These are phyloP conservation scores for Seriola dumerili DNA, from an alignment of 2,113 vertebrate species.

Conservation along the genomic window DNA sequence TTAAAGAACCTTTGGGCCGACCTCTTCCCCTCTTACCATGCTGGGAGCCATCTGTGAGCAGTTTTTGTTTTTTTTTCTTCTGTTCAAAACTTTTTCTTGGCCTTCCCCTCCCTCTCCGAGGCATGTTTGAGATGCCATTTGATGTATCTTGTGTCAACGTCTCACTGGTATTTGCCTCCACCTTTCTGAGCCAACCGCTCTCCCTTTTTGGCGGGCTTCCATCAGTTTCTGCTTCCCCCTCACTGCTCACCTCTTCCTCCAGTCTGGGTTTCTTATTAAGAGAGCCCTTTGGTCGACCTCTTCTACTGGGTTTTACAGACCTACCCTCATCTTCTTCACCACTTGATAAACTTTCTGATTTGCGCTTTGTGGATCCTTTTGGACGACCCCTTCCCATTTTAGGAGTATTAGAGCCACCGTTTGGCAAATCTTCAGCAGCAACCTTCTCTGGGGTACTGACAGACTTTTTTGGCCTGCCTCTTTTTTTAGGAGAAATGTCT, in stretches of 20 bases:
- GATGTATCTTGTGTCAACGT: background rate
- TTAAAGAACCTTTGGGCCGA: slow-evolving; percentile 73
- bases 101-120: slow-evolving; percentile 57
- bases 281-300: slow-evolving; percentile 68
- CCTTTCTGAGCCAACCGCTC: slow-evolving; percentile 27
- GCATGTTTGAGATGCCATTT: slow-evolving; percentile 1
- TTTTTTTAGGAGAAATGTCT: slow-evolving; percentile 46
- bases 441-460: background rate
- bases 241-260: slow-evolving; percentile 6
- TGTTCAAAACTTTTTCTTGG: slow-evolving; percentile 51
- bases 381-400: slow-evolving; percentile 58
- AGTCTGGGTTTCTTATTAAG: slow-evolving; percentile 43
- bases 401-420: slow-evolving; percentile 36
- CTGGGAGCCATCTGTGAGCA: slow-evolving; percentile 14
- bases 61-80: background rate
- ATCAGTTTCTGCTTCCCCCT: slow-evolving; percentile 3
- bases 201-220: background rate
- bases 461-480: slow-evolving; percentile 61
- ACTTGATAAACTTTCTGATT: slow-evolving; percentile 40
- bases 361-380: slow-evolving; percentile 59
- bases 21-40: slow-evolving; percentile 64
- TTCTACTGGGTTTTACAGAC: slow-evolving; percentile 45
- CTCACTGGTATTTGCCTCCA: background rate
- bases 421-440: slow-evolving; percentile 33
- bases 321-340: slow-evolving; percentile 42